phyloP scores from a whole-genome alignment of 2,797 vertebrate species.

The Sebastes oblongus region DNA sequence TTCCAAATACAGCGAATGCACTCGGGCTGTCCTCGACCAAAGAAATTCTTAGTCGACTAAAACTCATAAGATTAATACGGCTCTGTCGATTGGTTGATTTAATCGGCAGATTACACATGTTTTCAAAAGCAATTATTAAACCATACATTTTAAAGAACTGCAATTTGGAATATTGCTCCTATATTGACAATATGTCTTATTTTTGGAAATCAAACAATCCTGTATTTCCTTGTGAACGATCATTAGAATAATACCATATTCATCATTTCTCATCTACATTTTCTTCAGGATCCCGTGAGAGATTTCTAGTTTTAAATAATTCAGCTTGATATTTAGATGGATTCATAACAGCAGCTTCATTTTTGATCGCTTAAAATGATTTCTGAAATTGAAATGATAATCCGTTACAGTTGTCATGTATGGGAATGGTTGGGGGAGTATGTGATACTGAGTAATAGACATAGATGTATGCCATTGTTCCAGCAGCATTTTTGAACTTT shows the following conservation, averaged over 20 bases:
- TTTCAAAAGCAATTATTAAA: neutral
- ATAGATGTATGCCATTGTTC: slow-evolving; percentile 24
- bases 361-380: neutral
- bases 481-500: slow-evolving; percentile 40
- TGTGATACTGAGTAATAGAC: slow-evolving; percentile 18
- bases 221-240: neutral
- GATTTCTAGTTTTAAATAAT: neutral
- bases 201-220: neutral
- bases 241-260: neutral
- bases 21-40: too few relatives aligned
- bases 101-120: neutral
- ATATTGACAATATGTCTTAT: neutral
- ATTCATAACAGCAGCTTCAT: neutral
- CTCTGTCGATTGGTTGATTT: too few relatives aligned
- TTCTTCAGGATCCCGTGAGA: neutral
- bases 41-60: too few relatives aligned
- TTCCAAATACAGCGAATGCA: neutral
- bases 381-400: neutral
- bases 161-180: neutral
- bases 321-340: neutral
- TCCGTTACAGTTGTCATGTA: slow-evolving; percentile 6
- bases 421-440: neutral
- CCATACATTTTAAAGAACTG: neutral
- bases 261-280: neutral
- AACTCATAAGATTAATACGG: too few relatives aligned